Conservation (phyloP, 2,797 vertebrate genomes). For the Tarsius wallacei region DNA sequence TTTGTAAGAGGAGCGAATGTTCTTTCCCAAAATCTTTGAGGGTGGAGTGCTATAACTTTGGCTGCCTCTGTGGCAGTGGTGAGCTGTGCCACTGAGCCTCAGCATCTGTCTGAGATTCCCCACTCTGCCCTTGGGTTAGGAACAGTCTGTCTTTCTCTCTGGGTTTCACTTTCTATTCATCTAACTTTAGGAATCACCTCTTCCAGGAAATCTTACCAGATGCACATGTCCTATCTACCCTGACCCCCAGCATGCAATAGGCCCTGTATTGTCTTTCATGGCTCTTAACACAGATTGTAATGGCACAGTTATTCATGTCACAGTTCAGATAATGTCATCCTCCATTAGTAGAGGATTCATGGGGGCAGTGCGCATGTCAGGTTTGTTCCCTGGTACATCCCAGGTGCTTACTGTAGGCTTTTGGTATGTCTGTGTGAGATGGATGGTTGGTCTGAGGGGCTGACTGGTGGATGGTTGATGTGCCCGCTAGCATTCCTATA, state of each 20-base stretch:
- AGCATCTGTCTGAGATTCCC: background rate
- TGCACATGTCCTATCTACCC: background rate
- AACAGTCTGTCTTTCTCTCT: background rate
- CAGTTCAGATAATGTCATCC: background rate
- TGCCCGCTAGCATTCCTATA: background rate
- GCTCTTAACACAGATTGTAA: background rate
- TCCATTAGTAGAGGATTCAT: background rate
- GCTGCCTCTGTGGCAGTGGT: rapidly evolving
- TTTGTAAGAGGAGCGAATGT: background rate
- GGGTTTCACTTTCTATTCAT: background rate
- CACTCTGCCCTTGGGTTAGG: background rate
- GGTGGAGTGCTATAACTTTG: background rate
- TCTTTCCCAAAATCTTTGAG: background rate
- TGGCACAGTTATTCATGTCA: background rate
- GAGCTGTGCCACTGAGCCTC: background rate
- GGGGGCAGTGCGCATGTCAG: background rate
- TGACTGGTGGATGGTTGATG: too few relatives aligned
- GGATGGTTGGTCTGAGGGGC: background rate
- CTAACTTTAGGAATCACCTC: background rate
- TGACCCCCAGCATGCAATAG: background rate
- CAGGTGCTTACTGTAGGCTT: background rate
- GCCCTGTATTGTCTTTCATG: background rate
- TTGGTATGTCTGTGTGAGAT: background rate
- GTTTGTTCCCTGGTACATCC: background rate
- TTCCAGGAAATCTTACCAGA: slow-evolving; percentile 55